These are phyloP conservation scores for Okamejei kenojei DNA, from an alignment of 2,797 vertebrate genomes.

Conservation along the genomic window DNA sequence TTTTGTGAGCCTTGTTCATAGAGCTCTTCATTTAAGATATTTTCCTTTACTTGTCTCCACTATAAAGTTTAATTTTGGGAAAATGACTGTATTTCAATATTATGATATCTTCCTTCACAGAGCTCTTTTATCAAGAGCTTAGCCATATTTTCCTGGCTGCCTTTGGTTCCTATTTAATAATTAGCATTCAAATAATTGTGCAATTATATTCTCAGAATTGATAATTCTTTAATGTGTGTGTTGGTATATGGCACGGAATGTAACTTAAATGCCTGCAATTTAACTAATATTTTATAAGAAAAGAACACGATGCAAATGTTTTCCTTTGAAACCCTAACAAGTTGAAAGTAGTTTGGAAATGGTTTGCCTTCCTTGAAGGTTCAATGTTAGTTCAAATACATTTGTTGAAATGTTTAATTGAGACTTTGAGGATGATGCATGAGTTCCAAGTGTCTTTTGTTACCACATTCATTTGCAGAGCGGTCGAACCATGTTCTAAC, in stretches of 20 bases:
- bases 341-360: neutral
- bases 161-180: neutral
- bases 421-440: neutral
- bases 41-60: neutral
- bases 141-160: neutral
- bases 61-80: neutral
- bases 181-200: neutral
- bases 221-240: neutral
- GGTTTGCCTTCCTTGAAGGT: neutral
- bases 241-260: slow-evolving; percentile 35
- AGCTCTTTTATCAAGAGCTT: neutral
- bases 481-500: neutral
- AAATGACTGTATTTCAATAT: slow-evolving; percentile 29
- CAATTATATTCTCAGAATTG: neutral
- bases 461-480: too few relatives aligned
- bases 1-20: neutral
- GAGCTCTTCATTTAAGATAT: neutral
- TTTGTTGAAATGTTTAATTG: neutral
- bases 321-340: neutral
- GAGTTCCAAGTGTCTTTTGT: neutral
- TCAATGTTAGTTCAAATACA: too few relatives aligned
- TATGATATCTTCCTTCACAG: neutral
- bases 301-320: neutral
- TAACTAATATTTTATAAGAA: neutral
- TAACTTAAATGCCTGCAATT: slow-evolving; percentile 6